Percentiles rank a stretch among this genome's conserved stretches.
phyloP scores from a whole-genome alignment of 2,888 invertebrate genomes.

The Lordiphosa fenestrarum region DNA sequence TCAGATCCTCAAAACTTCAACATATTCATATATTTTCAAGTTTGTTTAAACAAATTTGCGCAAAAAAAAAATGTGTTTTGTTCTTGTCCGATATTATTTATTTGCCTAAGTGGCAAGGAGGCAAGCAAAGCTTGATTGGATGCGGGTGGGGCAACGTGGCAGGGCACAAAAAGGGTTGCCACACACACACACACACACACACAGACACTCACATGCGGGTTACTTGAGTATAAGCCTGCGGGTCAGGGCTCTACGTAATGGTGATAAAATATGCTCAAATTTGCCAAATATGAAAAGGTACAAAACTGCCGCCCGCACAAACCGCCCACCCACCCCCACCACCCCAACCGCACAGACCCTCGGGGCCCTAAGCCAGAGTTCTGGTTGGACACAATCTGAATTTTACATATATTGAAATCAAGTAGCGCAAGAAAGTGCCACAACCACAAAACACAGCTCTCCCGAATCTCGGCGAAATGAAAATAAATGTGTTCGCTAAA shows the following conservation, averaged over 20 bases:
- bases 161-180: conserved; percentile 64
- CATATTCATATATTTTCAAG: conserved; percentile 75
- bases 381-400: conserved; percentile 37
- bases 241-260: conserved; percentile 66
- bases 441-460: neutral
- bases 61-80: neutral
- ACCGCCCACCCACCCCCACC: neutral
- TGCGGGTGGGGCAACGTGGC: conserved; percentile 12
- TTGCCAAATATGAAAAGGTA: conserved; percentile 75
- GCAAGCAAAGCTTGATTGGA: conserved; percentile 58
- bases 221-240: conserved; percentile 54
- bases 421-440: conserved; percentile 37
- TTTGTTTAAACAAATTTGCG: conserved; percentile 71
- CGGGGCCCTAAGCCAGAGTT: conserved; percentile 18
- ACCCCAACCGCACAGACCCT: neutral
- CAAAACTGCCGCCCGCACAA: conserved; percentile 27
- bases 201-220: conserved; percentile 44
- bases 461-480: conserved; percentile 71
- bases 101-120: conserved; percentile 58
- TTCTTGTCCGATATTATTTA: conserved; percentile 63
- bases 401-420: conserved; percentile 55
- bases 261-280: conserved; percentile 78
- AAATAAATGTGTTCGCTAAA: conserved; percentile 78
- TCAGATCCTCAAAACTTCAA: conserved; percentile 37
- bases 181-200: conserved; percentile 14